Evolutionary conservation across 2,113 vertebrate genomes (phyloP).

Genomic region (Pelecanus crispus): DNA sequence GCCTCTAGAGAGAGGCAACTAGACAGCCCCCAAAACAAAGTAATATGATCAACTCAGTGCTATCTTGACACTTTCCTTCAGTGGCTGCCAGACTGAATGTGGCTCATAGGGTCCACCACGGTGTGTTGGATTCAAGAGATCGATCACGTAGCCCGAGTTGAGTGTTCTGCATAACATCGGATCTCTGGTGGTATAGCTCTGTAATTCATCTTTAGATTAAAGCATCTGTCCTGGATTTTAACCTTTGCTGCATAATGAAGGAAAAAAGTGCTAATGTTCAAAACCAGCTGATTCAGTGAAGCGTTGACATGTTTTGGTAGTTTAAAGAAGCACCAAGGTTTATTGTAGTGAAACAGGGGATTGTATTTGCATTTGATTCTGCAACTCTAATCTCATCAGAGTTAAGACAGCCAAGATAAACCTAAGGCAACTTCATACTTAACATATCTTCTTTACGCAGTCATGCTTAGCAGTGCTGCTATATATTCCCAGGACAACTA

Average conservation of each 20-base stretch:
- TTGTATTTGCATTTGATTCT: slow-evolving; percentile 8
- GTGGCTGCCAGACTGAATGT: not conserved
- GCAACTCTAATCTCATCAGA: slow-evolving; percentile 22
- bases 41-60: not conserved
- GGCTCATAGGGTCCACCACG: not conserved
- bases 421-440: not conserved
- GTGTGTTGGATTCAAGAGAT: not conserved
- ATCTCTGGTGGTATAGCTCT: not conserved
- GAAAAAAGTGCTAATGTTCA: not conserved
- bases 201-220: not conserved
- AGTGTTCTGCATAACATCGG: not conserved
- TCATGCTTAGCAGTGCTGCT: not conserved
- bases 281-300: not conserved
- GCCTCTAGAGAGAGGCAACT: not conserved
- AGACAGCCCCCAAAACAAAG: not conserved
- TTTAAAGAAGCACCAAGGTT: not conserved
- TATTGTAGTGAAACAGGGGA: not conserved
- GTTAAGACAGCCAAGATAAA: not conserved
- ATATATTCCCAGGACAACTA: not conserved
- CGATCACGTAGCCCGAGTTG: rapidly evolving
- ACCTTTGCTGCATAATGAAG: not conserved
- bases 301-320: not conserved
- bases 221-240: not conserved
- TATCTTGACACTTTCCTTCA: not conserved
- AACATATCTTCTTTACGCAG: not conserved